Evolutionary conservation across 2,797 vertebrate species (phyloP).

Genomic region (Sebastes nivosus): DNA sequence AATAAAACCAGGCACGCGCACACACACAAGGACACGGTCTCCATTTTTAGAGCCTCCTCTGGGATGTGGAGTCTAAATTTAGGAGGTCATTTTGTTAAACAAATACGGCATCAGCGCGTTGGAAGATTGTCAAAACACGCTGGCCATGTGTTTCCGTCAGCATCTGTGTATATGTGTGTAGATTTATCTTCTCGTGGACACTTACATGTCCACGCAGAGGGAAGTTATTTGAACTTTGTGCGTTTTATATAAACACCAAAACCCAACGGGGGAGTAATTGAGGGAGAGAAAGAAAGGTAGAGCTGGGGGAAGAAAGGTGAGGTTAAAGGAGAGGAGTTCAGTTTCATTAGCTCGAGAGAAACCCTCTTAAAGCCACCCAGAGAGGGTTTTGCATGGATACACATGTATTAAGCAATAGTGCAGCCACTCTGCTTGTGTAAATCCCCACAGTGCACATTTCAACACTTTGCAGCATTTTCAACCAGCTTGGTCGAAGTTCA

Average conservation of each 20-base stretch:
- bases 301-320: not conserved
- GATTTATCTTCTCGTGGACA: slow-evolving; percentile 34
- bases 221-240: slow-evolving; percentile 42
- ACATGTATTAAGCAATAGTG: slow-evolving; percentile 32
- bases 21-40: slow-evolving; percentile 5
- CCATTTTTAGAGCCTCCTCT: slow-evolving; percentile 64
- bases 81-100: slow-evolving; percentile 70
- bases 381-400: slow-evolving; percentile 1
- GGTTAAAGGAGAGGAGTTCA: slow-evolving; percentile 33
- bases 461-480: slow-evolving; percentile 12
- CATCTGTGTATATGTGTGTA: slow-evolving; percentile 19
- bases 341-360: slow-evolving; percentile 47
- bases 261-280: not conserved
- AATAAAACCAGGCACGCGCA: slow-evolving; percentile 1
- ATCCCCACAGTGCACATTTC: slow-evolving; percentile 24
- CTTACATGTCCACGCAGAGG: not conserved
- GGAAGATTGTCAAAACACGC: slow-evolving; percentile 59
- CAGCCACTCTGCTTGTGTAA: slow-evolving; percentile 36
- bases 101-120: slow-evolving; percentile 57
- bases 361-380: slow-evolving; percentile 22
- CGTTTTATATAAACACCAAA: slow-evolving; percentile 34
- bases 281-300: not conserved
- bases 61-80: slow-evolving; percentile 64
- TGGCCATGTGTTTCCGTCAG: slow-evolving; percentile 47
- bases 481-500: not conserved